Evolutionary conservation across 2,113 vertebrate species (phyloP).

Genomic region (Orycteropus afer): DNA sequence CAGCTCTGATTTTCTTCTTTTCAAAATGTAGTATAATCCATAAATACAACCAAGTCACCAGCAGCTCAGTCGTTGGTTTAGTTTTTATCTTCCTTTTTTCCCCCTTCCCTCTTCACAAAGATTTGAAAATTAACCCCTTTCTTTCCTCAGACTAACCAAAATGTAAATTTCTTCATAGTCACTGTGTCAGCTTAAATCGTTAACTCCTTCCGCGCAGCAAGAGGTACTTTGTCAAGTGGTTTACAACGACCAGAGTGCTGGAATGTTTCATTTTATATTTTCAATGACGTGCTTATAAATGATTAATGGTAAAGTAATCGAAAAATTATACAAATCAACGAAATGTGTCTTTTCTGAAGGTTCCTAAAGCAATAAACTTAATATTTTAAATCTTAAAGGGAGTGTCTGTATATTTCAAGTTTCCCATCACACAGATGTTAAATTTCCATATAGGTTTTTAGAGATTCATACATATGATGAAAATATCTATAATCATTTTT

Average conservation of each 20-base stretch:
- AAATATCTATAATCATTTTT: neutral
- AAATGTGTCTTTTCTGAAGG: neutral
- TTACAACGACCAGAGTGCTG: neutral
- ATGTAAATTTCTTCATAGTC: conserved; percentile 11
- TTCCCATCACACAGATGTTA: neutral
- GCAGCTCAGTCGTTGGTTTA: conserved; percentile 87
- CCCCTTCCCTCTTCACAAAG: conserved; percentile 84
- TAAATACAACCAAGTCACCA: conserved; percentile 90
- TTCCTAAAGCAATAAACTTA: neutral
- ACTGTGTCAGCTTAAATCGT: neutral
- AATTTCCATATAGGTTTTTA: neutral
- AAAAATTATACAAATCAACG: neutral
- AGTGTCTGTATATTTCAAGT: neutral
- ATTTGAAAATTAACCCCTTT: conserved; percentile 92
- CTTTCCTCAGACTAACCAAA: conserved; percentile 47
- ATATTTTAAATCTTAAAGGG: neutral
- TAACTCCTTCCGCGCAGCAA: neutral
- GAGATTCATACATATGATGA: neutral
- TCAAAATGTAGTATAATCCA: conserved; percentile 89
- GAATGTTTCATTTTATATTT: neutral
- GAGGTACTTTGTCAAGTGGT: neutral
- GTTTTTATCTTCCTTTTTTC: conserved; percentile 80
- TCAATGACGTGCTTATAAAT: neutral
- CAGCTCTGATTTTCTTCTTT: conserved; percentile 88
- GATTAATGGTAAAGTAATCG: neutral